Evolutionary conservation across 2,113 vertebrate genomes (phyloP).

Genomic region (Stegostoma tigrinum): DNA sequence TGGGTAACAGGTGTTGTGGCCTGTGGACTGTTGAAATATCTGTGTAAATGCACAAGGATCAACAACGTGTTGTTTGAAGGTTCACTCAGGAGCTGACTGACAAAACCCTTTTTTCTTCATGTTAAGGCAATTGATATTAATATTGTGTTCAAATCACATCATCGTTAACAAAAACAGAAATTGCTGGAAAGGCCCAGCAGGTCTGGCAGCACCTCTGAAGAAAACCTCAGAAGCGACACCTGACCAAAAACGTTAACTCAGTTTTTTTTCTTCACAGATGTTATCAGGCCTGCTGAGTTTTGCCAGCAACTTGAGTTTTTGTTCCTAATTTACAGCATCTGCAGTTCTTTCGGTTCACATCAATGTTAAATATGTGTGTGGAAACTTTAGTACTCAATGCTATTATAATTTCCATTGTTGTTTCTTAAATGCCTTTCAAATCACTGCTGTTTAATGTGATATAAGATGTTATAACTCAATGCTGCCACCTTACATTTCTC

Average conservation of each 20-base stretch:
- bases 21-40: not conserved
- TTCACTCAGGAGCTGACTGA: not conserved
- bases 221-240: no score
- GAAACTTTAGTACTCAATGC: not conserved
- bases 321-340: no score
- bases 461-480: slow-evolving; percentile 13
- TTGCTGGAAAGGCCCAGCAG: no score
- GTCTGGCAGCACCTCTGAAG: no score
- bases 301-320: no score
- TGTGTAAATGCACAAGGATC: not conserved
- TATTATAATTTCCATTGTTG: not conserved
- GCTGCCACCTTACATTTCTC: slow-evolving; percentile 3
- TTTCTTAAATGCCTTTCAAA: not conserved
- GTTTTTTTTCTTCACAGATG: no score
- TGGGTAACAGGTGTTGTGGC: not conserved
- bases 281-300: no score
- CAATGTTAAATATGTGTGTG: not conserved
- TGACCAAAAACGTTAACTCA: no score
- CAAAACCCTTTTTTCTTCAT: not conserved
- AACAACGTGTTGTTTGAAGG: not conserved
- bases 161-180: no score
- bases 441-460: not conserved
- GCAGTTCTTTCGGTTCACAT: no score
- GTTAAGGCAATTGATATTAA: not conserved
- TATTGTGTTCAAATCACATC: not conserved